These are phyloP conservation scores for Oxyura jamaicensis DNA, from an alignment of 2,113 vertebrate species.

Conservation along the genomic window DNA sequence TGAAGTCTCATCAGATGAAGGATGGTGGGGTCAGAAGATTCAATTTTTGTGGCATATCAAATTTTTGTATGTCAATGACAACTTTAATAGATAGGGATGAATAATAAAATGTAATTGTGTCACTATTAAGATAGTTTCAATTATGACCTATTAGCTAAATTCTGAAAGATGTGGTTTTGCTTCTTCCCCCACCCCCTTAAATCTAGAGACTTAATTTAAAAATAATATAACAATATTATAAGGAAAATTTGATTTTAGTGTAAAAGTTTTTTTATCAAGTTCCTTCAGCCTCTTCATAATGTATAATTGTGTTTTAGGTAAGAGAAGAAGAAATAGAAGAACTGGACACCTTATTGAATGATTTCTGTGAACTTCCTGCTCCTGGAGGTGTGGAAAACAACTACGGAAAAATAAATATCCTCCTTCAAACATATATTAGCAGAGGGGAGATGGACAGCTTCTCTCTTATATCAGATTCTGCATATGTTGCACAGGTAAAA, in stretches of 20 bases:
- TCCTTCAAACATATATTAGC: conserved; percentile 96
- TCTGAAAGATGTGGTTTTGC: neutral
- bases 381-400: conserved; percentile 95
- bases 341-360: conserved; percentile 86
- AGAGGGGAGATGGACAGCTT: conserved; percentile 96
- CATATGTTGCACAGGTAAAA: conserved; percentile 95
- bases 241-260: conserved; percentile 51
- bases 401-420: conserved; percentile 98
- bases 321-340: conserved; percentile 96
- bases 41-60: conserved; percentile 79
- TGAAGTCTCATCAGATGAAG: conserved; percentile 81
- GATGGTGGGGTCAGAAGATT: conserved; percentile 75
- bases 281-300: conserved; percentile 51
- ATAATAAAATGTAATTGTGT: conserved; percentile 80
- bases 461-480: conserved; percentile 97
- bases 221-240: neutral
- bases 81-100: conserved; percentile 76
- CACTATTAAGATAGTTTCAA: conserved; percentile 74
- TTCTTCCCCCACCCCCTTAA: neutral
- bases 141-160: conserved; percentile 63
- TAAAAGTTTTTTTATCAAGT: conserved; percentile 48
- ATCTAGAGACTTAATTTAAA: conserved; percentile 29
- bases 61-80: conserved; percentile 81
- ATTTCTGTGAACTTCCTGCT: conserved; percentile 90
- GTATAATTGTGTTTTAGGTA: conserved; percentile 80